Evolutionary conservation across 2,888 invertebrate species (phyloP).

Genomic region (Phytoseiulus persimilis): DNA sequence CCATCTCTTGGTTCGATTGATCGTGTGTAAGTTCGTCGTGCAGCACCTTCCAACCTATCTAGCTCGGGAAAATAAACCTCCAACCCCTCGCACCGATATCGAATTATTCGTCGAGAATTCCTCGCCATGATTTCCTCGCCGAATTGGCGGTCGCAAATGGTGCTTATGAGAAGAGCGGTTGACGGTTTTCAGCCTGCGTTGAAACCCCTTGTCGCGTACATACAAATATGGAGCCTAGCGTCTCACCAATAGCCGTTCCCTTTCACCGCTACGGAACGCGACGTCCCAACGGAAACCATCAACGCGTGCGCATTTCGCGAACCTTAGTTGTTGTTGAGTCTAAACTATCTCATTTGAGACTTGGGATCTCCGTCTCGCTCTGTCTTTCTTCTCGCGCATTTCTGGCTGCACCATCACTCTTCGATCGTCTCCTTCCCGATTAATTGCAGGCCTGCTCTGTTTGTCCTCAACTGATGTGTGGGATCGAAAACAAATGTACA

Average conservation of each 20-base stretch:
- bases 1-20: neutral
- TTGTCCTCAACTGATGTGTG: neutral
- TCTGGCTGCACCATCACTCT: neutral
- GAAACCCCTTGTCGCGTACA: neutral
- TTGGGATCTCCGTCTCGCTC: neutral
- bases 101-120: neutral
- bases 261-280: neutral
- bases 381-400: neutral
- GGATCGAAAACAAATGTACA: neutral
- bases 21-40: neutral
- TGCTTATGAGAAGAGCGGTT: neutral
- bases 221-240: neutral
- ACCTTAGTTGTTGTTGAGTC: neutral
- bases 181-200: neutral
- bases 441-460: neutral
- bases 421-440: neutral
- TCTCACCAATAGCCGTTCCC: neutral
- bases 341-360: neutral
- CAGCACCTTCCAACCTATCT: neutral
- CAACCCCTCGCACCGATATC: neutral
- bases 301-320: neutral
- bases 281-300: neutral
- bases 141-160: neutral
- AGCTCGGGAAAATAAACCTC: neutral
- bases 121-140: neutral